phyloP scores from a whole-genome alignment of 2,888 invertebrate species.

The Helicoverpa assulta region DNA sequence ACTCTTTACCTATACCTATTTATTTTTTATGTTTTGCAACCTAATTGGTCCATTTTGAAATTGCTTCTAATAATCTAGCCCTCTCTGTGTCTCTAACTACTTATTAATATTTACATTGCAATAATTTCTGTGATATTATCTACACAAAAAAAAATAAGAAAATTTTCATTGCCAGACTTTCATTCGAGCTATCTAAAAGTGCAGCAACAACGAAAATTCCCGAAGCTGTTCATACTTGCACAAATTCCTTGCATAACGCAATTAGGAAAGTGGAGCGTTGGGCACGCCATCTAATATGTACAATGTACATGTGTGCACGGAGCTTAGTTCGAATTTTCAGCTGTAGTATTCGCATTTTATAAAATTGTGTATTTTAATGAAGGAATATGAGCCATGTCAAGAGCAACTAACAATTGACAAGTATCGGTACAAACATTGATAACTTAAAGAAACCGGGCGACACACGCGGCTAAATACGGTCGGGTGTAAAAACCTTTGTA shows the following conservation, averaged over 20 bases:
- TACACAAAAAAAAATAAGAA: background rate
- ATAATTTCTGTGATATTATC: background rate
- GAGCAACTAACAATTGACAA: too few species aligned
- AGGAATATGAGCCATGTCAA: too few species aligned
- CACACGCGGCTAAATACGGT: too few species aligned
- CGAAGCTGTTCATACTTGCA: slow-evolving; percentile 52
- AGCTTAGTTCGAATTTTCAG: slow-evolving; percentile 14
- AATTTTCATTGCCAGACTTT: slow-evolving; percentile 12
- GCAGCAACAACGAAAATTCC: slow-evolving; percentile 52
- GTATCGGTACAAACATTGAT: too few species aligned
- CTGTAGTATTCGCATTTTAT: background rate
- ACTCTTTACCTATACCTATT: too few species aligned
- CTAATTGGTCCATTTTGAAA: too few species aligned
- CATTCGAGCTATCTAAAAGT: slow-evolving; percentile 58
- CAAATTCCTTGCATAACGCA: slow-evolving; percentile 53
- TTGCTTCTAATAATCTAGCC: too few species aligned
- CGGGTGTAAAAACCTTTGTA: too few species aligned
- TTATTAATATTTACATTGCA: too few species aligned
- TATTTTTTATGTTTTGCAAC: too few species aligned
- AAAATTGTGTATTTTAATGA: background rate
- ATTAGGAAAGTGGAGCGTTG: slow-evolving; percentile 39
- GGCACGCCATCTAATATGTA: slow-evolving; percentile 19
- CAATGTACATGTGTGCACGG: slow-evolving; percentile 7
- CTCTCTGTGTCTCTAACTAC: too few species aligned
- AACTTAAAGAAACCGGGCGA: too few species aligned